Percentiles rank a stretch among this genome's conserved stretches.
Conservation (phyloP, 2,113 vertebrate species). For the Poecilia latipinna region DNA sequence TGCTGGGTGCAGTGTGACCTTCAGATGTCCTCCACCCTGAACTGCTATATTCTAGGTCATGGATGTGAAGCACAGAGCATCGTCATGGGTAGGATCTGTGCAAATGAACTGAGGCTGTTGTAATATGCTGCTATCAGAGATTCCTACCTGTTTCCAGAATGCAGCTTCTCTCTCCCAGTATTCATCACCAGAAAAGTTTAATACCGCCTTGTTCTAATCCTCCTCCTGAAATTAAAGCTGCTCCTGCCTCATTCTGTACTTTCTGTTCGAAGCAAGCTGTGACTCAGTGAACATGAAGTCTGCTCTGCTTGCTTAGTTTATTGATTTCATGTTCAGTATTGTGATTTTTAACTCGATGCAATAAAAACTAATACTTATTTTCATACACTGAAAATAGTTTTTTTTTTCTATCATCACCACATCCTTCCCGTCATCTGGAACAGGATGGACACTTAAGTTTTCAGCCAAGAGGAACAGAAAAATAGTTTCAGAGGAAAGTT, state of each 20-base stretch:
- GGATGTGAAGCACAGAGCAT: not conserved
- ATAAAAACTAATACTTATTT: not conserved
- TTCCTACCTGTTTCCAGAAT: not conserved
- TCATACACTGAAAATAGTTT: not conserved
- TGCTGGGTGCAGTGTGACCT: too few relatives aligned
- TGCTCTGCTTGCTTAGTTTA: not conserved
- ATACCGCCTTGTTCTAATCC: not conserved
- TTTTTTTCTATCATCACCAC: not conserved
- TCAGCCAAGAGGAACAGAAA: too few relatives aligned
- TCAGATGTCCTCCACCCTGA: not conserved
- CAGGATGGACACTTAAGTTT: too few relatives aligned
- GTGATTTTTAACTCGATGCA: not conserved
- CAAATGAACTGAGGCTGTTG: too few relatives aligned
- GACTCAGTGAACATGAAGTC: not conserved
- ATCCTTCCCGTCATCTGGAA: not conserved
- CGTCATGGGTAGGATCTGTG: too few relatives aligned
- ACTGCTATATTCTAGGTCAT: not conserved
- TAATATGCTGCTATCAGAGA: too few relatives aligned
- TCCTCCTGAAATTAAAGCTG: too few relatives aligned
- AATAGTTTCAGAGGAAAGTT: too few relatives aligned
- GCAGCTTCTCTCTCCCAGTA: too few relatives aligned
- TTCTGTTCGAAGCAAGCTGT: not conserved
- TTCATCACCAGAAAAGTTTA: not conserved
- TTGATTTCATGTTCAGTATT: not conserved
- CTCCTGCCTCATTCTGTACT: too few relatives aligned